Evolutionary conservation across 2,113 vertebrate genomes (phyloP), one percentile per base, ranked within the genome.

Genomic region (Silurus meridionalis): DNA sequence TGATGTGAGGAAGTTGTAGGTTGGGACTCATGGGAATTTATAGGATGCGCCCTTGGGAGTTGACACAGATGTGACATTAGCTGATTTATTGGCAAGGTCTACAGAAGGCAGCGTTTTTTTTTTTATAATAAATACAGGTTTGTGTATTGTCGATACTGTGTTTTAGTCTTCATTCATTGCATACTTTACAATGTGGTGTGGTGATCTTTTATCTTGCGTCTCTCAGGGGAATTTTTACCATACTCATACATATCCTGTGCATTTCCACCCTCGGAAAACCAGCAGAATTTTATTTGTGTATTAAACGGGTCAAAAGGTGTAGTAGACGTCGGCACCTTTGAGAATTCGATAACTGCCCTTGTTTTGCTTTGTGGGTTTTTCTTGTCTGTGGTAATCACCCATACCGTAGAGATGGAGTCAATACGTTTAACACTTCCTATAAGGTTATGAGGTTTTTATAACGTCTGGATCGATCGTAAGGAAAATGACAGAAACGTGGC

Each of bases 391-490:
- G 57, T 60, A 80, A 80, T 80, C 55, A 19, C 55, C 28, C 78
- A 60, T 60, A 37, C 15, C 8, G 14, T 80, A 60, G 55, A 21
- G 55, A 46, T 46, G 15, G 8, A 5, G 15, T 80, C 57, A 11
- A 60, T 80, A 58, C 52, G 23, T 77, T 81, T 81, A 77, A 61
- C 21, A 37, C 71, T 21, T 61, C 52, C n/a, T 63, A 21, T 72
- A 77, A 60, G 55, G 67, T 75, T 52, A 79, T 79, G 83, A 14
- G 50, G 60, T 66, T 79, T 15, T 77, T 78, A 23, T 10, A 53
- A 85, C 48, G 5, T 37, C n/a, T 78, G 83, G 50, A 55, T 17
- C 13, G 28, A 60, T 75, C 2, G 3, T 50, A 19, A 50, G 50
- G 63, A 48, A 80, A 82, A 37, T 14, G 61, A 55, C n/a, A 71